Evolutionary conservation across 2,113 vertebrate genomes (phyloP).

Genomic region (Haplochromis burtoni): DNA sequence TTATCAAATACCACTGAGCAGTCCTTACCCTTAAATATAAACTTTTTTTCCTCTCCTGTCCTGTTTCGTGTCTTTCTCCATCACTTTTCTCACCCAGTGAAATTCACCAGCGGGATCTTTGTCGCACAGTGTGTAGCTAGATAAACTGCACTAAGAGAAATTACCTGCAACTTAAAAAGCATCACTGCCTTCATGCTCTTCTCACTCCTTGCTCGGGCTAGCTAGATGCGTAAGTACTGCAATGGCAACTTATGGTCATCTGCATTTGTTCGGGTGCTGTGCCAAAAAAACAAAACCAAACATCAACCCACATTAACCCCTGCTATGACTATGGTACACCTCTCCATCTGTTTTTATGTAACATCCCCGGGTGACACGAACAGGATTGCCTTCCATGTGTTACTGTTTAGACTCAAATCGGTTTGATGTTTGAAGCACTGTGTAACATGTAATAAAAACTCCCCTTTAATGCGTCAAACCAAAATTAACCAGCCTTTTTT

Average conservation of each 20-base stretch:
- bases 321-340: not conserved
- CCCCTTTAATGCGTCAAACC: not conserved
- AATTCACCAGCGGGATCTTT: not conserved
- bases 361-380: accelerated
- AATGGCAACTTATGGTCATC: not conserved
- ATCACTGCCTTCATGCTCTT: not conserved
- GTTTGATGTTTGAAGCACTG: not conserved
- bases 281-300: not conserved
- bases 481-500: not conserved
- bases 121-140: not conserved
- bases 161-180: not conserved
- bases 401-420: accelerated
- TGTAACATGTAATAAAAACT: not conserved
- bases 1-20: not conserved
- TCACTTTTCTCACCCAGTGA: not conserved
- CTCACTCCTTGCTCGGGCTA: accelerated
- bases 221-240: not conserved
- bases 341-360: accelerated
- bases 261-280: accelerated
- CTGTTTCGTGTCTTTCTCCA: not conserved
- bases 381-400: not conserved
- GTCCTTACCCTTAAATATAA: not conserved
- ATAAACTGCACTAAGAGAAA: not conserved
- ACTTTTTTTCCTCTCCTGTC: not conserved
- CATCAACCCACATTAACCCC: not conserved